Base-by-base conservation (phyloP, 2,888 invertebrate species). In the Tetragnatha montana region DNA sequence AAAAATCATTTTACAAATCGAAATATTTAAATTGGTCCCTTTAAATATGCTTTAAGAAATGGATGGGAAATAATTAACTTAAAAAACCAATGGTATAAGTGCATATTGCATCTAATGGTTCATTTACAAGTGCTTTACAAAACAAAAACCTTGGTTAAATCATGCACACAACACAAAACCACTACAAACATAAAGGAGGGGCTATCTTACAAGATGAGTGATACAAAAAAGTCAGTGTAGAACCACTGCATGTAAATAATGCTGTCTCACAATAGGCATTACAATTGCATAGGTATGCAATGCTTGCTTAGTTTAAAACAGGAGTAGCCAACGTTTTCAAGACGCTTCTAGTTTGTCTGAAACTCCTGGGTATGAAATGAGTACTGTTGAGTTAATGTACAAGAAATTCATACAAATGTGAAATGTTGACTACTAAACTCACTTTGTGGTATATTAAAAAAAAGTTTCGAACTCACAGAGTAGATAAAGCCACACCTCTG, bases 191-290 rank as follows among this genome's bases (percentile, higher is more conserved):
- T 60, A 74, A 76, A 50, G 74, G 14, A 50, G 17, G 10, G 68
- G 68, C 21, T 51, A 70, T 82, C 83, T 50, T 88, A 88, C 88
- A 88, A n/a, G 47, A 83, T 79, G 50, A 22, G 49, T 69, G 82
- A 68, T 60, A 60, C 60, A 22, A 83, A 49, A 49, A 80, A 21
- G 73, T 74, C 19, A 74, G 69, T 68, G 78, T 60, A 60, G 60
- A 60, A 60, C 60, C 60, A 60, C 78, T 78, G 21, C 22, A 60
- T 22, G 60, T 78, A 78, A 21, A 78, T 51, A 21, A 78, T 76
- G n/a, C 50, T 19, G 19, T 50, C 50, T 60, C 17, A 22, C 78
- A 68, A 22, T 21, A 14, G 51, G 78, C 22, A 60, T 60, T 60
- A 78, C 21, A 6, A 76, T 76, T 21, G 78, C 22, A 78, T 60